Percentiles rank a stretch among this genome's conserved stretches.
phyloP scores from a whole-genome alignment of 1,140 invertebrate genomes.

The Cherax quadricarinatus region DNA sequence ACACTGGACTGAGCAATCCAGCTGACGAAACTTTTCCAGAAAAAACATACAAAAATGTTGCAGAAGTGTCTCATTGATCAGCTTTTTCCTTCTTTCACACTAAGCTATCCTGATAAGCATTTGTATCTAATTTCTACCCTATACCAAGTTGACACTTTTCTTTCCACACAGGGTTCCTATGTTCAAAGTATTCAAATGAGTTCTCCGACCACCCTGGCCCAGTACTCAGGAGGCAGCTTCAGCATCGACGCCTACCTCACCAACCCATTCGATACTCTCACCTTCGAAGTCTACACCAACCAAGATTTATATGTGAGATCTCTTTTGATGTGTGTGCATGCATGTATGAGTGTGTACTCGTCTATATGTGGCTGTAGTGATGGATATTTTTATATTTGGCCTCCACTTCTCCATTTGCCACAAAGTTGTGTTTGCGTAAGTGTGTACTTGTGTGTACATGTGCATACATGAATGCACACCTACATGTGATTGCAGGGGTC shows the following conservation, averaged over 20 bases:
- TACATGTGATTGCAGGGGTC: not conserved
- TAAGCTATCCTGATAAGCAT: no score
- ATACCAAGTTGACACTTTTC: not conserved
- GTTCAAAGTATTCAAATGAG: not conserved
- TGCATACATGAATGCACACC: not conserved
- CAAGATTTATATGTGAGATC: constrained; percentile 20
- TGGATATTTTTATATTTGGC: no score
- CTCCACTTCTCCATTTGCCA: no score
- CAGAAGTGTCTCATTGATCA: no score
- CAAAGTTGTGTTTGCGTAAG: no score
- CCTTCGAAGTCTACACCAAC: constrained; percentile 37
- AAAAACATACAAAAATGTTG: no score
- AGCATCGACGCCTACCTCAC: constrained; percentile 30
- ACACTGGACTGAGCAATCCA: no score
- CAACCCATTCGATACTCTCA: constrained; percentile 14
- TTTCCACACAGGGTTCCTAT: not conserved
- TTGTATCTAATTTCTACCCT: no score
- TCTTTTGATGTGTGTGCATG: not conserved
- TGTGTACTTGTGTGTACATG: no score
- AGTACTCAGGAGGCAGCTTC: constrained; percentile 39
- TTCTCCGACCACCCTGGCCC: not conserved
- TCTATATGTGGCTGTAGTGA: not conserved
- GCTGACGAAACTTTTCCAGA: no score
- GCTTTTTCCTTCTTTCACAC: no score
- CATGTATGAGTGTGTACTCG: not conserved